Percentiles rank a stretch among this genome's conserved stretches.
These are phyloP conservation scores for Notoglanidium macrostoma DNA, from an alignment of 2,797 vertebrate genomes.

Conservation along the genomic window DNA sequence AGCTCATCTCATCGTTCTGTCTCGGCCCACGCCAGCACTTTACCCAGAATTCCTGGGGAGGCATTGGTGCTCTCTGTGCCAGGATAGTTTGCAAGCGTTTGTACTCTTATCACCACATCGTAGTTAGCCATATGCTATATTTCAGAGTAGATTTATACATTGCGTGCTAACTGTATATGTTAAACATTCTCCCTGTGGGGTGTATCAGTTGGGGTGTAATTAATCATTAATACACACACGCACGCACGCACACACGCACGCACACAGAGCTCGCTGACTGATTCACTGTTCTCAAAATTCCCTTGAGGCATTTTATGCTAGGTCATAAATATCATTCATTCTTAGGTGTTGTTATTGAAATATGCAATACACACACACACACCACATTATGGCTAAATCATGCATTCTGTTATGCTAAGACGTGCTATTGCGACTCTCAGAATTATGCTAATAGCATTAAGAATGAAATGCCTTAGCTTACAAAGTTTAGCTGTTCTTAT, in stretches of 20 bases:
- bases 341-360: background rate
- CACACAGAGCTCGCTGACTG: background rate
- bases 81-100: background rate
- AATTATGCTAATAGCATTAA: background rate
- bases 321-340: background rate
- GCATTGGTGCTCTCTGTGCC: background rate
- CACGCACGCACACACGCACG: background rate
- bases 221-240: background rate
- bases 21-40: background rate
- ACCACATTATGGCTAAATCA: background rate
- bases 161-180: background rate
- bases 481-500: background rate
- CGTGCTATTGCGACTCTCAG: background rate
- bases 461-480: background rate
- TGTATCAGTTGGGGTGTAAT: background rate
- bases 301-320: background rate
- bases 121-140: background rate
- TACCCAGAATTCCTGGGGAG: slow-evolving; percentile 24
- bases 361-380: background rate
- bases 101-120: background rate
- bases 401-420: background rate
- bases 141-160: background rate
- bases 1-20: background rate
- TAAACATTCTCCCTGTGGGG: slow-evolving; percentile 7
- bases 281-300: background rate